Evolutionary conservation across 2,888 invertebrate genomes (phyloP).

Genomic region (Branchipolynoe longqiensis): DNA sequence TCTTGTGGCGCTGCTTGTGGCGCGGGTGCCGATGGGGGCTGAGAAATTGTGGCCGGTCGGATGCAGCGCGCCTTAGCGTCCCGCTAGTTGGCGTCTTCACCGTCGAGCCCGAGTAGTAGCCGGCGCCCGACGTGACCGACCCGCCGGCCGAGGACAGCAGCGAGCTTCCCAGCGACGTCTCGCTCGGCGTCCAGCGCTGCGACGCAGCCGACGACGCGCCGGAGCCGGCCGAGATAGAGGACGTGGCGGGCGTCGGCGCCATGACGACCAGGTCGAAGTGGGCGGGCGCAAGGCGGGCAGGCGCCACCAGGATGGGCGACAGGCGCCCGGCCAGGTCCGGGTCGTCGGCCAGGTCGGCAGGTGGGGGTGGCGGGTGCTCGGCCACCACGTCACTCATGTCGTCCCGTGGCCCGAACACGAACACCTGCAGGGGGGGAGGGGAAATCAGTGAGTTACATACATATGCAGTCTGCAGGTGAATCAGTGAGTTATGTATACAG

Average conservation of each 20-base stretch:
- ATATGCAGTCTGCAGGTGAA: too few species aligned
- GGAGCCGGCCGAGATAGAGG: conserved; percentile 8
- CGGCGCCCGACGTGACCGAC: not conserved
- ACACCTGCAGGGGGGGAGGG: conserved; percentile 34
- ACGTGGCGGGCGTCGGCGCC: conserved; percentile 28
- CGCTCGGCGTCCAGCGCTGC: conserved; percentile 5
- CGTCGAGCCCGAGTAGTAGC: not conserved
- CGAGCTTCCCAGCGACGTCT: too few species aligned
- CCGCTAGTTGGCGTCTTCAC: conserved; percentile 2
- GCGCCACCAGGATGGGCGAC: conserved; percentile 42
- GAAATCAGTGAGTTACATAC: too few species aligned
- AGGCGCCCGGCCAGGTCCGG: not conserved
- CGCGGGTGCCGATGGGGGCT: not conserved
- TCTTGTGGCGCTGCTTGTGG: conserved; percentile 12
- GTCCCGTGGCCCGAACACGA: conserved; percentile 39
- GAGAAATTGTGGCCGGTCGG: conserved; percentile 5
- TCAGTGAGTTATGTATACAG: too few species aligned
- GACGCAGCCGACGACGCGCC: conserved; percentile 8
- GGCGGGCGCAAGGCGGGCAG: not conserved
- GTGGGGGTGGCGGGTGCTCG: not conserved
- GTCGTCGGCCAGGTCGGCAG: not conserved
- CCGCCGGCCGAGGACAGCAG: too few species aligned
- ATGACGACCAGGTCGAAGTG: conserved; percentile 2
- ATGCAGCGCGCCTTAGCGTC: conserved; percentile 12
- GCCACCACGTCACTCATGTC: conserved; percentile 50